phyloP scores from a whole-genome alignment of 2,797 vertebrate species.

The Paedocypris micromegethes region DNA sequence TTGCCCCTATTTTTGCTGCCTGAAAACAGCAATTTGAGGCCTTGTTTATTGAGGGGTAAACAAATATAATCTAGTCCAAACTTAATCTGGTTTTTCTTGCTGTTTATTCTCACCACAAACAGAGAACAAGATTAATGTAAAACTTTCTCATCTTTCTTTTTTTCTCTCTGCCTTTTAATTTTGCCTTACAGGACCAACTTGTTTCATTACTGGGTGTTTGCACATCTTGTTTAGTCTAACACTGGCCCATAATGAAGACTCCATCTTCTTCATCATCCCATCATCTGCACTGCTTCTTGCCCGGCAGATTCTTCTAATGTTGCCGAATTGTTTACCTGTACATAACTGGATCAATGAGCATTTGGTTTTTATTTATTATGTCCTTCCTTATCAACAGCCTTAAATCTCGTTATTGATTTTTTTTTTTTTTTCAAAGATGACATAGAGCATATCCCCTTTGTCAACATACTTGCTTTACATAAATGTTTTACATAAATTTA shows the following conservation, averaged over 20 bases:
- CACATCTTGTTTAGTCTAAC: conserved; percentile 21
- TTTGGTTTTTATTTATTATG: too few relatives aligned
- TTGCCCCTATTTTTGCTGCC: conserved; percentile 52
- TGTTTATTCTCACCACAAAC: neutral
- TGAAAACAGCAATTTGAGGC: conserved; percentile 67
- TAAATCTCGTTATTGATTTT: too few relatives aligned
- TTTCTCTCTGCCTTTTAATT: conserved; percentile 47
- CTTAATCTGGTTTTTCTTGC: conserved; percentile 39
- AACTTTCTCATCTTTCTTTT: conserved; percentile 33
- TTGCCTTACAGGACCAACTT: conserved; percentile 8
- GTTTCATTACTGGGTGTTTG: conserved; percentile 19
- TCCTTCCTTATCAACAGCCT: too few relatives aligned
- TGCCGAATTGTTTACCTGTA: conserved; percentile 5
- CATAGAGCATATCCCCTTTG: too few relatives aligned
- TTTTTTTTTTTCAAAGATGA: too few relatives aligned
- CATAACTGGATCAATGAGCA: neutral
- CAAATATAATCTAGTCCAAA: neutral
- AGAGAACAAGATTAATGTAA: too few relatives aligned
- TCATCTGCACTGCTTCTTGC: neutral
- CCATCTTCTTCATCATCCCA: neutral
- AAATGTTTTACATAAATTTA: too few relatives aligned
- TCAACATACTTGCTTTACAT: too few relatives aligned
- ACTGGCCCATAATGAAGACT: conserved; percentile 10
- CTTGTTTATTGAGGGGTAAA: conserved; percentile 53
- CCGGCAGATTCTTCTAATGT: neutral